Conservation (phyloP, 2,888 invertebrate genomes). For the Agrotis puta region DNA sequence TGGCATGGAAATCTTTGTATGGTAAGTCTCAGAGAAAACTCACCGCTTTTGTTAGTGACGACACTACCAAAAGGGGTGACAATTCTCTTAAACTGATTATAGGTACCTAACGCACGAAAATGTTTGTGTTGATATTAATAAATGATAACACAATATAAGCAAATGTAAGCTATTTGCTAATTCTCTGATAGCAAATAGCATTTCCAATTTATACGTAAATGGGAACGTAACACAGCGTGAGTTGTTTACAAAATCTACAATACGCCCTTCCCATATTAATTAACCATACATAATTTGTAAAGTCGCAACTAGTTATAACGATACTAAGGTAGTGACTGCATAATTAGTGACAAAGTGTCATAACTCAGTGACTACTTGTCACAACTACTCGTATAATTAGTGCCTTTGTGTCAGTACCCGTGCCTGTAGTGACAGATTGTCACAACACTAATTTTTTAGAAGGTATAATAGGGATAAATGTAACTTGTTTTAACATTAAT, state of each 20-base stretch:
- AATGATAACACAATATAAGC: not conserved
- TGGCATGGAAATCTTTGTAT: too few relatives aligned
- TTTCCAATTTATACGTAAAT: not conserved
- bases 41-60: too few relatives aligned
- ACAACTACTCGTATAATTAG: slow-evolving; percentile 22
- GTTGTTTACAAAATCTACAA: not conserved
- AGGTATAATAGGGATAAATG: slow-evolving; percentile 1
- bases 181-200: too few relatives aligned
- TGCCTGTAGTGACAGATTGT: slow-evolving; percentile 26
- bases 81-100: too few relatives aligned
- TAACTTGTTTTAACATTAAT: slow-evolving; percentile 16
- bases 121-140: not conserved
- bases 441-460: slow-evolving; percentile 2
- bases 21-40: too few relatives aligned
- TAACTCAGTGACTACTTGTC: slow-evolving; percentile 28
- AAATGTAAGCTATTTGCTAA: too few relatives aligned
- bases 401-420: slow-evolving; percentile 7
- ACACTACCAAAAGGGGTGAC: too few relatives aligned
- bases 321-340: slow-evolving; percentile 11
- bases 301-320: slow-evolving; percentile 12
- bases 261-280: slow-evolving; percentile 8
- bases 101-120: not conserved
- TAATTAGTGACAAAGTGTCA: slow-evolving; percentile 32
- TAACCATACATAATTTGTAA: slow-evolving; percentile 6
- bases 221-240: not conserved